A percentile compares a stretch with the other conserved stretches of the same genome.
These are phyloP conservation scores for Heliconius sara DNA, from an alignment of 2,888 invertebrate genomes.

Conservation along the genomic window DNA sequence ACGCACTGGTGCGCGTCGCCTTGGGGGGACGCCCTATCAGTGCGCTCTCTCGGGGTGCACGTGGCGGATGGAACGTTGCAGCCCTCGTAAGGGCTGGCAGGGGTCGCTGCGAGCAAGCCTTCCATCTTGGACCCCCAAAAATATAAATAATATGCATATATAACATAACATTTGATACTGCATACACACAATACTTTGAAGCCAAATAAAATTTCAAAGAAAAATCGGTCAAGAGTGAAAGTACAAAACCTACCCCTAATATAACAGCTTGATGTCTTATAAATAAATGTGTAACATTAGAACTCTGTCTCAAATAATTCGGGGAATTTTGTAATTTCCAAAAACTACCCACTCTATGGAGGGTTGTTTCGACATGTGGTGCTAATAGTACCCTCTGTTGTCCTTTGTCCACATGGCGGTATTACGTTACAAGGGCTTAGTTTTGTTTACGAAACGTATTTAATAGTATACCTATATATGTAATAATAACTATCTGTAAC, in stretches of 20 bases:
- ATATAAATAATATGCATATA: no score
- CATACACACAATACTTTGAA: constrained; percentile 3
- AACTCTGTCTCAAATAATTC: constrained; percentile 1
- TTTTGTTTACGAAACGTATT: background rate
- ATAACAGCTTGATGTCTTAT: background rate
- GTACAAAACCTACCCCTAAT: background rate
- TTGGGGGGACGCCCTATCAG: no score
- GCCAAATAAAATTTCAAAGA: constrained; percentile 20
- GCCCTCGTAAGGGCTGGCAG: no score
- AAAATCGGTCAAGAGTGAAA: constrained; percentile 26
- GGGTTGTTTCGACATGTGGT: constrained; percentile 31
- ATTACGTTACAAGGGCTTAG: background rate
- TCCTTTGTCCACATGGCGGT: constrained; percentile 23
- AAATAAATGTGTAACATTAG: background rate
- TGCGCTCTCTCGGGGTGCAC: no score
- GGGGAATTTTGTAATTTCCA: constrained; percentile 12
- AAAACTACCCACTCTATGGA: constrained; percentile 8
- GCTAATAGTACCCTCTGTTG: constrained; percentile 15
- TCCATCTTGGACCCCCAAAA: no score
- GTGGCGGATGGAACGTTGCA: no score
- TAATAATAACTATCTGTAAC: no score
- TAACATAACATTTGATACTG: no score
- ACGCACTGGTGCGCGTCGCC: no score
- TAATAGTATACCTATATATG: no score
- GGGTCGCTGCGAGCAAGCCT: no score